phyloP scores from a whole-genome alignment of 2,113 vertebrate species.

The Oxyruncus cristatus region DNA sequence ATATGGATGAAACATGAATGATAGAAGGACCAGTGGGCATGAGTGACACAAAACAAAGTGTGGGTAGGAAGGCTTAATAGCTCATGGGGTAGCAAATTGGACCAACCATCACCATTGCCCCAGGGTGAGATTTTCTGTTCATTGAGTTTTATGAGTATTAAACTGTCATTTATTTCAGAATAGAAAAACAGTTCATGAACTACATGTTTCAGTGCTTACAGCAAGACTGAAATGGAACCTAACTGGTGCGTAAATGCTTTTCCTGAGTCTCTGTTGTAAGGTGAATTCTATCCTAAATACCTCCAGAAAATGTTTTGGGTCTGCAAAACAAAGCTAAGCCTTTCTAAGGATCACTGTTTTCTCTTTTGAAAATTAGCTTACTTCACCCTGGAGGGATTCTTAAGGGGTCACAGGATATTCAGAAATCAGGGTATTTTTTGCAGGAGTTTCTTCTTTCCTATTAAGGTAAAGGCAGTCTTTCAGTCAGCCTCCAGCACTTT shows the following conservation, averaged over 20 bases:
- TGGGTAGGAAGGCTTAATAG: background rate
- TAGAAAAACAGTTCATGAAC: background rate
- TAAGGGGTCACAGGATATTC: background rate
- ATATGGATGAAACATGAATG: background rate
- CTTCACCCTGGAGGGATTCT: background rate
- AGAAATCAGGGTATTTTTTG: constrained; percentile 16
- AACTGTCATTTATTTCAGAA: background rate
- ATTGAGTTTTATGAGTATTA: background rate
- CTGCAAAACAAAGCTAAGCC: background rate
- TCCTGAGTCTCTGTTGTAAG: background rate
- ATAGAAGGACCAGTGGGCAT: background rate
- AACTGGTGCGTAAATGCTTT: background rate
- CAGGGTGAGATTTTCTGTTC: background rate
- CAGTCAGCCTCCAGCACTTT: constrained; percentile 40
- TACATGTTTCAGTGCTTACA: background rate
- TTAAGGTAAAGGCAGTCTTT: constrained; percentile 22
- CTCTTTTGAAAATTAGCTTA: background rate
- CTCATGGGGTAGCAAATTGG: background rate
- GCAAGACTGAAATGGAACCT: background rate
- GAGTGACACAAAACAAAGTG: background rate
- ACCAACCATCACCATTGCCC: background rate
- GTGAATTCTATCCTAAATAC: background rate
- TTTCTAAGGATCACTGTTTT: background rate
- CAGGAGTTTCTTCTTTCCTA: background rate
- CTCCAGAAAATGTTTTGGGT: background rate